Evolutionary conservation across 2,888 invertebrate species (phyloP).

Genomic region (Protodeltote pygarga): DNA sequence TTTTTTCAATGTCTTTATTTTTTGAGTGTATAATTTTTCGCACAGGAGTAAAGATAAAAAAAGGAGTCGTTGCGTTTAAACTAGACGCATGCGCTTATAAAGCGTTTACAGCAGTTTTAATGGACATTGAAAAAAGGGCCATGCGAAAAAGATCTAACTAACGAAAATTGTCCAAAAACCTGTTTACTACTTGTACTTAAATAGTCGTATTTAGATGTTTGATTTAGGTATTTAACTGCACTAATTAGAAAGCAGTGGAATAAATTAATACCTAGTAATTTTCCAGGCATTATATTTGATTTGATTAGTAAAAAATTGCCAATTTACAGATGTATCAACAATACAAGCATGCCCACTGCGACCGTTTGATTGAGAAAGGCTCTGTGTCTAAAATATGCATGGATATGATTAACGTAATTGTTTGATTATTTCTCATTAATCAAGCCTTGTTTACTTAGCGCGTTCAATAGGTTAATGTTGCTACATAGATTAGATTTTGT

Average conservation of each 20-base stretch:
- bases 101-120: too few species aligned
- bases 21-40: conserved; percentile 12
- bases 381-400: conserved; percentile 72
- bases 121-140: too few species aligned
- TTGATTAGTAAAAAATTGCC: conserved; percentile 20
- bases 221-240: conserved; percentile 16
- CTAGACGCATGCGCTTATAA: too few species aligned
- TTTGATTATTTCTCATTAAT: conserved; percentile 33
- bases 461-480: conserved; percentile 46
- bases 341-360: conserved; percentile 81
- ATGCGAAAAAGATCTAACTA: too few species aligned
- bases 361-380: conserved; percentile 68
- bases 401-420: conserved; percentile 74
- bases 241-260: conserved; percentile 26
- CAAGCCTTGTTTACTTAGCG: conserved; percentile 29
- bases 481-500: conserved; percentile 44
- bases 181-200: too few species aligned
- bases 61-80: too few species aligned
- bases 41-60: too few species aligned
- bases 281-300: neutral
- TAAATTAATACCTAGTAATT: neutral
- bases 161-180: too few species aligned
- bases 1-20: conserved; percentile 11
- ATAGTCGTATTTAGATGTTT: conserved; percentile 14
- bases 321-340: conserved; percentile 78